A percentile compares a stretch with the other conserved stretches of the same genome.
Evolutionary conservation across 2,113 vertebrate genomes (phyloP).

Genomic region (Oryzias melastigma): DNA sequence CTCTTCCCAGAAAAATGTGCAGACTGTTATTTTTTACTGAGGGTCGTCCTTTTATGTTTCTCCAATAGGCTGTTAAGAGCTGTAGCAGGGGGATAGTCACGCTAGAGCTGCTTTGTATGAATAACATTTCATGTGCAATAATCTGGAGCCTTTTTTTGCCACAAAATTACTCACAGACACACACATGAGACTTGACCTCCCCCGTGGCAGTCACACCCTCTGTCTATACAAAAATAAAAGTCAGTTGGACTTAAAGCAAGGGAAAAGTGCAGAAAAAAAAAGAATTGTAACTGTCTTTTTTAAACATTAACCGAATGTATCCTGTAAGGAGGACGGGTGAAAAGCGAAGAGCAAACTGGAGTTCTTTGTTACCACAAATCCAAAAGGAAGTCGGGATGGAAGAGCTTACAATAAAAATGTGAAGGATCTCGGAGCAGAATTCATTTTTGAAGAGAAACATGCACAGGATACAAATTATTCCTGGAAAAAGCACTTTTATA

Average conservation of each 20-base stretch:
- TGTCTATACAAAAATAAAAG: conserved; percentile 15
- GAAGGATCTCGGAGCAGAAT: background rate
- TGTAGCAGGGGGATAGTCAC: conserved; percentile 72
- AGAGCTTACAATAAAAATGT: background rate
- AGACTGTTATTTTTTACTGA: conserved; percentile 64
- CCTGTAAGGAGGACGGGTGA: background rate
- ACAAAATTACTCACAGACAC: conserved; percentile 55
- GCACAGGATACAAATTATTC: background rate
- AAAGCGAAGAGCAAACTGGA: conserved; percentile 4
- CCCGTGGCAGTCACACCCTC: conserved; percentile 33
- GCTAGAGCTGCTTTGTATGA: conserved; percentile 72
- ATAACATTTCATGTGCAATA: conserved; percentile 78
- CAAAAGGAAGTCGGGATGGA: background rate
- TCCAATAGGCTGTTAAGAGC: conserved; percentile 69
- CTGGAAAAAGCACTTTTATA: background rate
- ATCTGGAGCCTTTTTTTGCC: conserved; percentile 71
- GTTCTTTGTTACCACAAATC: rapidly evolving
- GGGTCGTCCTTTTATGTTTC: conserved; percentile 71
- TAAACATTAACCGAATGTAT: background rate
- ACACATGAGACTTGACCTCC: background rate
- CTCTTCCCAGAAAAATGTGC: conserved; percentile 55
- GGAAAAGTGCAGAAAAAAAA: conserved; percentile 33
- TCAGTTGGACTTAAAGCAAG: background rate
- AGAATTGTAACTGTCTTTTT: conserved; percentile 12
- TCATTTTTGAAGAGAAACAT: background rate